Evolutionary conservation across 1,140 invertebrate species (phyloP).

Genomic region (Tribolium castaneum): DNA sequence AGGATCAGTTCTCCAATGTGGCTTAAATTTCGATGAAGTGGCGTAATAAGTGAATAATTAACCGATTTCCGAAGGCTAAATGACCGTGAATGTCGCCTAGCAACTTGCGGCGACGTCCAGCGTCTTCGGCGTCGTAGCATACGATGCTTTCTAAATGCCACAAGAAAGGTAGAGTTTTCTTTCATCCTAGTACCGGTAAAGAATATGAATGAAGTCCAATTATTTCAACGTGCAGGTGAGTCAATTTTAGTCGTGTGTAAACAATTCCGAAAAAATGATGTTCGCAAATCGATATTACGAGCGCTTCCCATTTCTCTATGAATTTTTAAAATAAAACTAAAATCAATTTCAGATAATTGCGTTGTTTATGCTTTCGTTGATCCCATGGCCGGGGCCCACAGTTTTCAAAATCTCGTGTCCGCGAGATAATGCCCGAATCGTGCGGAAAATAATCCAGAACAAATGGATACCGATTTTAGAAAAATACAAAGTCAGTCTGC

Average conservation of each 20-base stretch:
- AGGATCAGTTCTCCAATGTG: background rate
- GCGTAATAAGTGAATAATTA: background rate
- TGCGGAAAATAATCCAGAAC: slow-evolving; percentile 88
- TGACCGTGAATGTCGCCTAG: background rate
- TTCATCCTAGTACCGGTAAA: slow-evolving; percentile 43
- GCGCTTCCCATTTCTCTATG: slow-evolving; percentile 1
- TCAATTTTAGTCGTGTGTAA: background rate
- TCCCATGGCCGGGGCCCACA: slow-evolving; percentile 88
- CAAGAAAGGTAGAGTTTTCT: slow-evolving; percentile 8
- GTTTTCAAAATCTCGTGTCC: slow-evolving; percentile 88
- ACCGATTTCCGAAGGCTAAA: background rate
- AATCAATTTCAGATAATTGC: slow-evolving; percentile 72
- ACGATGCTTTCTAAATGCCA: slow-evolving; percentile 27
- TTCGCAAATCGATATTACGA: slow-evolving; percentile 12
- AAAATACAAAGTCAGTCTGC: slow-evolving; percentile 83
- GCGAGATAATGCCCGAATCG: slow-evolving; percentile 88
- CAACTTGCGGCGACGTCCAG: slow-evolving; percentile 27
- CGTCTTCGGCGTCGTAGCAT: slow-evolving; percentile 28
- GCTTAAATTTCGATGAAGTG: background rate
- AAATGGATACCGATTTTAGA: slow-evolving; percentile 91
- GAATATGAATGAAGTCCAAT: slow-evolving; percentile 64
- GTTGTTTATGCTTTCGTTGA: slow-evolving; percentile 82
- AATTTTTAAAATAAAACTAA: slow-evolving; percentile 3
- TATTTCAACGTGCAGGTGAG: slow-evolving; percentile 61
- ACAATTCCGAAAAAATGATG: background rate